Conservation (phyloP, 2,888 invertebrate genomes). For the Bombylius major region DNA sequence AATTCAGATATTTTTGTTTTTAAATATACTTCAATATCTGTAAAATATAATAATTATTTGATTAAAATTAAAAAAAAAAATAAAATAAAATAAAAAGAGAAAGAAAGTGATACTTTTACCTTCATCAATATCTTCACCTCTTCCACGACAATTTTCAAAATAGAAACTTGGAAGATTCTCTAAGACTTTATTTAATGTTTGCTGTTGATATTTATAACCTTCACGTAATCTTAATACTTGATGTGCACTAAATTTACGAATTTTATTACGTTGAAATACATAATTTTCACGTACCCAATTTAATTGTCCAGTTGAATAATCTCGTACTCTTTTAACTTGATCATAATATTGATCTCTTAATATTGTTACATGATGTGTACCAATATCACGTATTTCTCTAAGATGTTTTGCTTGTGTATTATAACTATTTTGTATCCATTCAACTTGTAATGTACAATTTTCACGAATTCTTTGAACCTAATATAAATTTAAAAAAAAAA, state of each 20-base stretch:
- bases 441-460: constrained; percentile 87
- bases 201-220: constrained; percentile 92
- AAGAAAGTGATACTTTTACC: not conserved
- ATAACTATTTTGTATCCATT: constrained; percentile 87
- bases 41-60: not conserved
- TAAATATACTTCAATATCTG: constrained; percentile 35
- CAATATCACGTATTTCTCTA: constrained; percentile 81
- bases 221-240: constrained; percentile 80
- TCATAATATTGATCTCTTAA: constrained; percentile 85
- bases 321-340: constrained; percentile 83
- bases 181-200: constrained; percentile 83
- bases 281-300: constrained; percentile 93
- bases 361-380: constrained; percentile 73
- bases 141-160: constrained; percentile 85
- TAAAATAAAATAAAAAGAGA: not conserved
- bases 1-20: constrained; percentile 28
- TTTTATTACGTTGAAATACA: constrained; percentile 87
- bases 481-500: constrained; percentile 5
- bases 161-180: constrained; percentile 85
- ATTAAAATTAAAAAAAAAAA: not conserved
- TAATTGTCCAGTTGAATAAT: constrained; percentile 81
- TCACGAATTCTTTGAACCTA: constrained; percentile 83
- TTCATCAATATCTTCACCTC: constrained; percentile 40
- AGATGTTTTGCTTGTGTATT: constrained; percentile 75
- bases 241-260: constrained; percentile 87